Evolutionary conservation across 2,888 invertebrate genomes (phyloP), one percentile per base, ranked within the genome.

Genomic region (Elysia crispata): DNA sequence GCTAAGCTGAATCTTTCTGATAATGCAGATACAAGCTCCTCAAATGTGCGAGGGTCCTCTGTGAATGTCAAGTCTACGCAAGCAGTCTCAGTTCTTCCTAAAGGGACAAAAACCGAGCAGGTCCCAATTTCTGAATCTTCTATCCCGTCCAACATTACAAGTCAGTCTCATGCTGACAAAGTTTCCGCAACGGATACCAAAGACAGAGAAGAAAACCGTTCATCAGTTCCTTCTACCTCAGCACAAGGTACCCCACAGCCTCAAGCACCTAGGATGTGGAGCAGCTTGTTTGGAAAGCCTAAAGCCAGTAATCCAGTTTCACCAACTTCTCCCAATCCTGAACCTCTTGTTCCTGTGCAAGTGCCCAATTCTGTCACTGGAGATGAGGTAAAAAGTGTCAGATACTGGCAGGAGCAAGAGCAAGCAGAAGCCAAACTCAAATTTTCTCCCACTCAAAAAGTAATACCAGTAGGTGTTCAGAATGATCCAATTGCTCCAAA

Each of bases 391-490:
- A 80, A 75, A 49, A 80, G 76, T 66, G 73, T 80, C 8, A n/a
- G 70, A 23, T 72, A 80, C 33, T 76, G 76, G 76, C 80, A 80
- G 30, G 76, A 80, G 49, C 57, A 80, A 50, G 80, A 60, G 60
- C 60, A 20, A 60, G 60, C 60, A 60, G 60, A 72, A 25, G 76
- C 50, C 49, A 80, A 76, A 30, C 70, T 41, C 25, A 20, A 54
- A 28, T 60, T 62, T 70, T 69, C 76, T 18, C 50, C 72, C 57
- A 50, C 64, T 11, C 72, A 80, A n/a, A 76, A 76, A 50, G 64
- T 80, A 41, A 64, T 62, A 30, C 50, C 80, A 54, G 76, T 80
- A 6, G 76, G 72, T n/a, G 70, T 70, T 25, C 60, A 80, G 23
- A 69, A 76, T 41, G 80, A 80, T 66, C 80, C 80, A 13, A 25